These are phyloP conservation scores for Halyomorpha halys DNA, from an alignment of 1,140 invertebrate genomes.

Conservation along the genomic window DNA sequence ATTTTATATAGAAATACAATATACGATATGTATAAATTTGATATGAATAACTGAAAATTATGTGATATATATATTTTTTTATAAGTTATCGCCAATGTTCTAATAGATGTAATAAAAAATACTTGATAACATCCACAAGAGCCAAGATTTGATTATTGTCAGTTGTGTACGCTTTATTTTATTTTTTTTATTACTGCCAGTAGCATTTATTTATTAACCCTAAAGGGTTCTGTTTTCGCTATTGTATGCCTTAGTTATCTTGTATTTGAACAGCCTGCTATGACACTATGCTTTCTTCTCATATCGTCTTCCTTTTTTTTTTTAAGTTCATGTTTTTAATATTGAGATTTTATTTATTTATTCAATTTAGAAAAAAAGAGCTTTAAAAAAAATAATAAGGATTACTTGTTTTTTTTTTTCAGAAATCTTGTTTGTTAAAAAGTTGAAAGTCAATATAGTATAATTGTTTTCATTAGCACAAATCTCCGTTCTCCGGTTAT, in stretches of 20 bases:
- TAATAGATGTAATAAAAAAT: slow-evolving; percentile 5
- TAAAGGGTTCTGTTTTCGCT: neutral
- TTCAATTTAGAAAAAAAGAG: neutral
- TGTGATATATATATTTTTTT: slow-evolving; percentile 14
- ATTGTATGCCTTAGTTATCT: neutral
- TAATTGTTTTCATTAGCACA: neutral
- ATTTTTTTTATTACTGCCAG: neutral
- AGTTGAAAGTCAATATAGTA: neutral
- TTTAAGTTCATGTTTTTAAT: neutral
- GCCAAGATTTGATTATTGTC: neutral
- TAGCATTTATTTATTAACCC: neutral
- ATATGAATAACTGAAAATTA: neutral
- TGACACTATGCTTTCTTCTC: neutral
- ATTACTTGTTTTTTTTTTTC: neutral
- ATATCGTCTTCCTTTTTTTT: neutral
- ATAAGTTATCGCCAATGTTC: slow-evolving; percentile 7
- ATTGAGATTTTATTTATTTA: neutral
- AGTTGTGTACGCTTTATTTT: neutral
- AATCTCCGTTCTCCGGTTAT: neutral
- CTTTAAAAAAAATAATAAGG: neutral
- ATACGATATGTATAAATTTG: neutral
- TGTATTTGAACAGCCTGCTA: neutral
- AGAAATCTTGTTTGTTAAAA: neutral
- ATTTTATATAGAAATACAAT: slow-evolving; percentile 7
- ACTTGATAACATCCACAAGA: neutral